Conservation (phyloP, 1,140 invertebrate species). For the Papilio helenus region DNA sequence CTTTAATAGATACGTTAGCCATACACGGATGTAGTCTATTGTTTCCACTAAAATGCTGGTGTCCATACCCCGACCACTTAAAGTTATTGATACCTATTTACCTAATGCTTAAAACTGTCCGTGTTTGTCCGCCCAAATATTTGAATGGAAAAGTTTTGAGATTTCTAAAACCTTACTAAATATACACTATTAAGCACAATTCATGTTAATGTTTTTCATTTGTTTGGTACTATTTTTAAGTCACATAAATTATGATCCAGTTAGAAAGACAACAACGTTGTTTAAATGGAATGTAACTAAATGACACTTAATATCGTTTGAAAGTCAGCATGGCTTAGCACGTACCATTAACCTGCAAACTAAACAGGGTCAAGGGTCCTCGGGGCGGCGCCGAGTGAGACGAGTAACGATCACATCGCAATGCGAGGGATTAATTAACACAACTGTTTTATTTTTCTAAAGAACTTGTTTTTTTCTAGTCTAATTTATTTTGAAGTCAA, state of each 20-base stretch:
- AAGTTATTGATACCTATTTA: too few relatives aligned
- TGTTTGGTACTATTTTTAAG: too few relatives aligned
- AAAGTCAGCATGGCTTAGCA: background rate
- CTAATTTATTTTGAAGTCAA: background rate
- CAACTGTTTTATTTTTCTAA: background rate
- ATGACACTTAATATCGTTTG: conserved; percentile 23
- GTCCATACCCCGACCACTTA: too few relatives aligned
- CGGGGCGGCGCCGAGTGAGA: background rate
- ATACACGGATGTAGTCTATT: too few relatives aligned
- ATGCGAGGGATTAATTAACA: conserved; percentile 2
- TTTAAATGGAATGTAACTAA: background rate
- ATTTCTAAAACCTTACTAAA: too few relatives aligned
- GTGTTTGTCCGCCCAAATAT: too few relatives aligned
- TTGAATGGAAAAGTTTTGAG: too few relatives aligned
- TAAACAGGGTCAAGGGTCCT: conserved; percentile 20
- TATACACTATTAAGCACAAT: too few relatives aligned
- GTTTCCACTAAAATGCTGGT: too few relatives aligned
- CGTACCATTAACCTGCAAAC: conserved; percentile 26
- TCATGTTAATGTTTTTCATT: too few relatives aligned
- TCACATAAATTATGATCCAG: background rate
- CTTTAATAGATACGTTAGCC: too few relatives aligned
- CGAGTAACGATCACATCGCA: conserved; percentile 2
- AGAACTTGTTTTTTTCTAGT: background rate
- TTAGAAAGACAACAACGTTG: background rate
- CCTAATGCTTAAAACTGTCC: too few relatives aligned